Evolutionary conservation across 2,113 vertebrate species (phyloP).

Genomic region (Origma solitaria): DNA sequence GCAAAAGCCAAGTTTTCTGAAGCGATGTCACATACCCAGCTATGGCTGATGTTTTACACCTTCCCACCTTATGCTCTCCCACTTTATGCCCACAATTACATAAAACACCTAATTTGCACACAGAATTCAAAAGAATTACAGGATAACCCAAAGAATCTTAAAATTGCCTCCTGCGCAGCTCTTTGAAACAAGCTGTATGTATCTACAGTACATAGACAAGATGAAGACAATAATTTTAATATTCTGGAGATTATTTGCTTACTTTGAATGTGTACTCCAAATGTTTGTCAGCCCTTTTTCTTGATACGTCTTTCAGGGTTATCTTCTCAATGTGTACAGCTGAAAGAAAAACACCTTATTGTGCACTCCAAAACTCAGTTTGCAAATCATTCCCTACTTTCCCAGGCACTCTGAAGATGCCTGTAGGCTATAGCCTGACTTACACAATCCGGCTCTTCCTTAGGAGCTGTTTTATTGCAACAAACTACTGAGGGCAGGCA

Average conservation of each 20-base stretch:
- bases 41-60: neutral
- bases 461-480: neutral
- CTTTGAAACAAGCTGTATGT: neutral
- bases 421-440: neutral
- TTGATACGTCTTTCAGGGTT: constrained; percentile 82
- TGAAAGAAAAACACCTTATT: constrained; percentile 71
- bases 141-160: neutral
- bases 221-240: neutral
- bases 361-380: neutral
- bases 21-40: neutral
- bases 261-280: constrained; percentile 93
- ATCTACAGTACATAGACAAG: neutral
- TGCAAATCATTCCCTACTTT: neutral
- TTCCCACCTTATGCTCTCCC: neutral
- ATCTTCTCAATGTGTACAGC: constrained; percentile 93
- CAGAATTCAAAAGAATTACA: neutral
- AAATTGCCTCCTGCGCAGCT: neutral
- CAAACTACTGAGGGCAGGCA: neutral
- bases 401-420: neutral
- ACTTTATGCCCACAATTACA: neutral
- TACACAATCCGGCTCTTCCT: neutral
- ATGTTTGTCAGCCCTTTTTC: constrained; percentile 85
- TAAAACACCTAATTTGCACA: neutral
- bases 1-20: neutral
- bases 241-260: constrained; percentile 39